A percentile compares a stretch with the other conserved stretches of the same genome.
These are phyloP conservation scores for Takifugu rubripes DNA, from an alignment of 2,797 vertebrate species.

Conservation along the genomic window DNA sequence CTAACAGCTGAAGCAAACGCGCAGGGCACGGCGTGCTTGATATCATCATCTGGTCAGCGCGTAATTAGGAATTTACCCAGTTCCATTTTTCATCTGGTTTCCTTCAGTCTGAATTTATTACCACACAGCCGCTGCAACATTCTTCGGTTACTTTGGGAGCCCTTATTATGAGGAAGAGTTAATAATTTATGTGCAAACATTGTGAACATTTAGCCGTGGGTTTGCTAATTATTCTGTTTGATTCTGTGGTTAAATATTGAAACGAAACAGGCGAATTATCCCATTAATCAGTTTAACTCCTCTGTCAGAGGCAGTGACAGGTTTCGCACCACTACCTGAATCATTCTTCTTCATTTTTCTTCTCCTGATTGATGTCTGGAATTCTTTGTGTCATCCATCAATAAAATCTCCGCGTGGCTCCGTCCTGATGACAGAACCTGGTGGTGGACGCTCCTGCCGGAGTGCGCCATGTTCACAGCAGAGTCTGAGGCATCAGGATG, in stretches of 20 bases:
- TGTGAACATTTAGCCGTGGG: conserved; percentile 10
- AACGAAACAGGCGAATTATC: not conserved
- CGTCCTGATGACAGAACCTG: not conserved
- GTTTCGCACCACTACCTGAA: not conserved
- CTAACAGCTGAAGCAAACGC: not conserved
- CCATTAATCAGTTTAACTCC: not conserved
- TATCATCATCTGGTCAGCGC: not conserved
- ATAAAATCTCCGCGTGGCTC: not conserved
- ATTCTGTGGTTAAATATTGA: conserved; percentile 14
- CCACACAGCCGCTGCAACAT: not conserved
- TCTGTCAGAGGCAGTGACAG: no score
- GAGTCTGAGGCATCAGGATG: not conserved
- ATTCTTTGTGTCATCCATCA: not conserved
- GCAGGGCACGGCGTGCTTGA: not conserved
- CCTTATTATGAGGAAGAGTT: not conserved
- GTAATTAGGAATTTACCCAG: not conserved
- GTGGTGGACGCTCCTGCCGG: conserved; percentile 33
- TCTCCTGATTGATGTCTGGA: not conserved
- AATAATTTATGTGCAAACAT: conserved; percentile 10
- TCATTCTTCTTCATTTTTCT: not conserved
- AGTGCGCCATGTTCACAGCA: conserved; percentile 49
- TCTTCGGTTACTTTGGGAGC: not conserved
- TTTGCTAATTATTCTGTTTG: conserved; percentile 1
- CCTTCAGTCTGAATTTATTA: not conserved
- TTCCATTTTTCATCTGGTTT: not conserved